Evolutionary conservation across 2,113 vertebrate genomes (phyloP).

Genomic region (Toxostoma redivivum): DNA sequence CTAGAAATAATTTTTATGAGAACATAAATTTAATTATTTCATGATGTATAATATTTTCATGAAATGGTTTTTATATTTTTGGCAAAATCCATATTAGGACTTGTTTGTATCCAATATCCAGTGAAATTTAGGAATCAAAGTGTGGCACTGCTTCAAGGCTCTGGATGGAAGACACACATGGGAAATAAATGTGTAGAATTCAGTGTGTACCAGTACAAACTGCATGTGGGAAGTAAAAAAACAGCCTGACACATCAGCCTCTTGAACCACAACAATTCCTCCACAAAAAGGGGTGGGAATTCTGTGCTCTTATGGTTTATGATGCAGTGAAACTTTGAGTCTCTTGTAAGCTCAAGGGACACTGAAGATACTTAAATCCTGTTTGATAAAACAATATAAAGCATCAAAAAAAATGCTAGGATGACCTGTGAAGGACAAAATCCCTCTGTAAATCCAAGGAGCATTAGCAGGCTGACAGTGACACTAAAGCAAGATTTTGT

Average conservation of each 20-base stretch:
- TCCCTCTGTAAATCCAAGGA: background rate
- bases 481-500: background rate
- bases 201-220: background rate
- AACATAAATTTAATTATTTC: background rate
- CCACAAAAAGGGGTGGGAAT: background rate
- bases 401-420: background rate
- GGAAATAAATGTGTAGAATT: background rate
- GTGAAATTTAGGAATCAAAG: background rate
- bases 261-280: background rate
- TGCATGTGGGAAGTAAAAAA: background rate
- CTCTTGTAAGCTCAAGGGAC: background rate
- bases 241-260: background rate
- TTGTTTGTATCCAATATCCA: background rate
- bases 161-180: background rate
- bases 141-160: background rate
- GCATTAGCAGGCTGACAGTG: background rate
- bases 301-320: background rate
- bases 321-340: background rate
- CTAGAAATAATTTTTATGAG: background rate
- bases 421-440: background rate
- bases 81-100: background rate
- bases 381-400: background rate
- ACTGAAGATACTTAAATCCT: background rate
- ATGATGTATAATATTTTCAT: background rate
- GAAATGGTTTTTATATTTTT: background rate